phyloP scores from a whole-genome alignment of 2,797 vertebrate genomes.

The Moxostoma hubbsi region DNA sequence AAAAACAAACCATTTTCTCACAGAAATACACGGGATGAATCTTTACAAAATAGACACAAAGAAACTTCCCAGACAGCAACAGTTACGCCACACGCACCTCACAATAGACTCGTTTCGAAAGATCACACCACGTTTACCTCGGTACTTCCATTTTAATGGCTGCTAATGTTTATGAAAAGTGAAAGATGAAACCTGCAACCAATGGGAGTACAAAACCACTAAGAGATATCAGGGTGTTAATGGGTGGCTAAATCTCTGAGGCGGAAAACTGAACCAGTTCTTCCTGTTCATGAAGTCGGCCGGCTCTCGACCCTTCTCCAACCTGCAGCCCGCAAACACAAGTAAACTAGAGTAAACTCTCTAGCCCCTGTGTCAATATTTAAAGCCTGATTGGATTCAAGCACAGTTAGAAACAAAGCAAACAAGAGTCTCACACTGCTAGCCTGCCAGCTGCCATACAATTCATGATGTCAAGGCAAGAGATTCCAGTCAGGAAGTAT shows the following conservation, averaged over 20 bases:
- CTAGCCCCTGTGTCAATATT: constrained; percentile 58
- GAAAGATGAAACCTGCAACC: neutral
- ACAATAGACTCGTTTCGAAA: neutral
- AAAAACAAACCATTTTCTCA: constrained; percentile 27
- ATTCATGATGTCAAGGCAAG: neutral
- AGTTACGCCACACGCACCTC: neutral
- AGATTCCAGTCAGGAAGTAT: neutral
- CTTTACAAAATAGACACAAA: constrained; percentile 10
- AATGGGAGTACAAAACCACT: neutral
- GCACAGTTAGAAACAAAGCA: constrained; percentile 5
- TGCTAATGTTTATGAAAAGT: neutral
- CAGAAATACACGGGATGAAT: constrained; percentile 9
- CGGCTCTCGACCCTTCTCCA: constrained; percentile 53
- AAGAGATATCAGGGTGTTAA: neutral
- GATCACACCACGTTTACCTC: neutral
- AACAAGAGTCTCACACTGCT: neutral
- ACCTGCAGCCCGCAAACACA: constrained; percentile 50
- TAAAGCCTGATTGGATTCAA: constrained; percentile 50
- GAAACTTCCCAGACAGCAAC: constrained; percentile 24
- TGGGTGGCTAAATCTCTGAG: constrained; percentile 14
- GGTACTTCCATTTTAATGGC: neutral
- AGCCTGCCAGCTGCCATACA: neutral
- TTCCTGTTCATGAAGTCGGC: constrained; percentile 62
- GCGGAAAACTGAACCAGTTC: constrained; percentile 65
- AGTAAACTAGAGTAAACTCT: constrained; percentile 44